Base-by-base conservation (phyloP, 2,113 vertebrate species). In the Zapornia atra region DNA sequence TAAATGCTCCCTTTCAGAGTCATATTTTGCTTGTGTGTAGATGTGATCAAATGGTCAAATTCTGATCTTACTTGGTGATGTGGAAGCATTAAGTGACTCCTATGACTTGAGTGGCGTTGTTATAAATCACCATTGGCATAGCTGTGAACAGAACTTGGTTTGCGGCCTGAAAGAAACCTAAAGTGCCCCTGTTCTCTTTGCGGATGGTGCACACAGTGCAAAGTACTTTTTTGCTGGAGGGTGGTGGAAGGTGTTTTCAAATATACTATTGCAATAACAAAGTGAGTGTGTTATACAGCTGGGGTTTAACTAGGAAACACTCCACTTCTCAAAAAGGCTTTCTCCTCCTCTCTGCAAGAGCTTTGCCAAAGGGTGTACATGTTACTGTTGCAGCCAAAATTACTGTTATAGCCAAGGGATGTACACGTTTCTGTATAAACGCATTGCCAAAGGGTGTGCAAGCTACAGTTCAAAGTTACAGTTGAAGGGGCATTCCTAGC, bases 371-470 rank as follows among this genome's bases (percentile, higher is more conserved):
- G 95, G 96, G 90, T 92, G 79, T 94, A 95, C 93, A 88, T 77
- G 72, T 94, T 96, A 90, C 95, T 94, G 86, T 89, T 97, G 86
- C 86, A 97, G 92, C 96, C 97, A 96, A 96, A 90, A 92, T 95
- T 97, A 94, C 97, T 97, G 97, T 97, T 97, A 96, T 96, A 97
- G 96, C 97, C 96, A 97, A 96, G 60, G 97, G 97, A 96, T 85
- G 88, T 96, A 96, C 95, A 96, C 21, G 40, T 94, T 90, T 88
- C 94, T 88, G 90, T 79, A 93, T 54, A 93, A 94, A 61, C 6
- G 79, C 12, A 0, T 89, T 95, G 96, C 97, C 96, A 93, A 96
- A 94, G 94, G 93, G 95, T 69, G 90, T 95, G 95, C 76, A 73
- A 96, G 72, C 11, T 94, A 13, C 92, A 80, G 96, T 95, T 97